Base-by-base conservation (phyloP, 1,140 invertebrate species). In the Sycophila sp. region DNA sequence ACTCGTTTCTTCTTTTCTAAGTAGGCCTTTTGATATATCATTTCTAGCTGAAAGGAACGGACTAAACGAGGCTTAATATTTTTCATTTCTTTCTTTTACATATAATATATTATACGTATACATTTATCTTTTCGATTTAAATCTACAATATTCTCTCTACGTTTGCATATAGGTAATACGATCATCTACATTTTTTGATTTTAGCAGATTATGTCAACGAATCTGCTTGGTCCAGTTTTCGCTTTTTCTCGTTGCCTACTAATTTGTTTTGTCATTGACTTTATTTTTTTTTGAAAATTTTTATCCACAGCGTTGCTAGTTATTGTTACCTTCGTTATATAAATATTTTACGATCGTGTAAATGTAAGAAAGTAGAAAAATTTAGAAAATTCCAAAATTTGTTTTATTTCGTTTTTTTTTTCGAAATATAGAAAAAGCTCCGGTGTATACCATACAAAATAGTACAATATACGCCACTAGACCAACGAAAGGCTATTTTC, bases 11-110 rank as follows among this genome's bases (percentile, higher is more conserved):
- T 10, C 19, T 42, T 7, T 32, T 45, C 38, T 32, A 28, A 19
- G 36, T 73, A 74, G 72, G 72, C 67, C 75, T 74, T 70, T 47
- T 42, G 60, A 65, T 69, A 68, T 36, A 38, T 60, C 55, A 32
- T 71, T 69, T 68, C 32, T 60, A 49, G 30, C 34, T 53, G 17
- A 47, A 47, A 58, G 19, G 28, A 67, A 47, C 38, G 40, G n/a
- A 34, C 24, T 28, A 42, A 32, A 58, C 2, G 2, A 17, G 26
- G n/a, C 26, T 11, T 17, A 32, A 22, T 6, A 13, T 38, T 28
- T 65, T 34, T 51, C 24, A 47, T 42, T 67, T 24, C 19, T 15
- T 34, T 56, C 28, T 28, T 30, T 42, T 38, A 51, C 38, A 53
- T 38, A 47, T 36, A 55, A 28, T 26, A 49, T 36, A 59, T 49